Percentiles rank a stretch among this genome's conserved stretches.
phyloP scores from a whole-genome alignment of 2,888 invertebrate species.

The Drosophila buzzatii region DNA sequence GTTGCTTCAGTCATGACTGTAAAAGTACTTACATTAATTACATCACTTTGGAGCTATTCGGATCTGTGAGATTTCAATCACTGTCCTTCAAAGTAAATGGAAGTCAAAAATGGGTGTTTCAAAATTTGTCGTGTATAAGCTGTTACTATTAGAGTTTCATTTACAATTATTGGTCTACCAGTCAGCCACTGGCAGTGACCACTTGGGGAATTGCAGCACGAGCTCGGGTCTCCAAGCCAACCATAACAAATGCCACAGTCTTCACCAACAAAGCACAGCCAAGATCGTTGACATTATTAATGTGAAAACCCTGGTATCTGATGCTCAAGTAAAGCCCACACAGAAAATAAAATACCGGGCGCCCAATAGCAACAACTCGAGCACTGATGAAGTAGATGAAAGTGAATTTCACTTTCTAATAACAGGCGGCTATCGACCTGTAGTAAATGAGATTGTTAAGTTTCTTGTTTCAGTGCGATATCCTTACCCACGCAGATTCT shows the following conservation, averaged over 20 bases:
- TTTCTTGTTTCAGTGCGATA: slow-evolving; percentile 55
- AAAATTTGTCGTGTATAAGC: slow-evolving; percentile 52
- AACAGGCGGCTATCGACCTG: slow-evolving; percentile 69
- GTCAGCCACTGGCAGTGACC: not conserved
- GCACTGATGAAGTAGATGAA: not conserved
- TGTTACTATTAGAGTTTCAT: slow-evolving; percentile 12
- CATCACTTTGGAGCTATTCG: not conserved
- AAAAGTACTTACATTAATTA: not conserved
- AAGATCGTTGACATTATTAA: not conserved
- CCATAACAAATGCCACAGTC: not conserved
- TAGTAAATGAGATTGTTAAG: slow-evolving; percentile 35
- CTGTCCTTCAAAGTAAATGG: not conserved
- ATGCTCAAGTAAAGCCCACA: not conserved
- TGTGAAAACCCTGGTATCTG: not conserved
- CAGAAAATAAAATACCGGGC: not conserved
- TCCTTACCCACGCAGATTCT: slow-evolving; percentile 23
- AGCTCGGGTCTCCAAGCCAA: no score
- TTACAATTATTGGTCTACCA: not conserved
- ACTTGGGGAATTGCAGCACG: slow-evolving; percentile 6
- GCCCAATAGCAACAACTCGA: not conserved
- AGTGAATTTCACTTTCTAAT: slow-evolving; percentile 54
- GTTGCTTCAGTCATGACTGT: no score
- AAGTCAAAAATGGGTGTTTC: slow-evolving; percentile 41
- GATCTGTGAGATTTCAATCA: slow-evolving; percentile 14
- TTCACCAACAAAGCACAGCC: not conserved